Base-by-base conservation (phyloP, 2,113 vertebrate species). In the Caranx melampygus region DNA sequence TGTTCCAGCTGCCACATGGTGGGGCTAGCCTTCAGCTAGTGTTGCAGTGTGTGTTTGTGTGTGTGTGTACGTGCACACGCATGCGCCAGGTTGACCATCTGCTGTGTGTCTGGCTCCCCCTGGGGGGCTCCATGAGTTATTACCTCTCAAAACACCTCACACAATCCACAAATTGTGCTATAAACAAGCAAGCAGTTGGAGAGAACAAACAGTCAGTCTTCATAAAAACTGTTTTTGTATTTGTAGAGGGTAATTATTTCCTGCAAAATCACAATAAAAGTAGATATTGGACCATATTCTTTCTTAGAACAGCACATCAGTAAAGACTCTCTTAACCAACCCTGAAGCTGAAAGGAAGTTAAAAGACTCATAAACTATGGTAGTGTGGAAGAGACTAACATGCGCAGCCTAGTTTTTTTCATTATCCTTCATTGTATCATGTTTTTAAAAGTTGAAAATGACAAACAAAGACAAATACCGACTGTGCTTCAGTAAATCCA, bases 1-100 rank as follows among this genome's bases (percentile, higher is more conserved):
- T 72, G 10, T 47, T 80, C 85, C 88, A 91, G 84, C 85, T 91
- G 88, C 89, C 91, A 87, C 91, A 78, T 44, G 89, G 86, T 91
- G 89, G 87, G 83, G 89, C 90, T 87, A 33, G 83, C 91, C 87
- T 58, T 79, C 77, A 90, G 87, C 89, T 11, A 31, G 42, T 31
- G 34, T 15, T 66, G 34, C 18, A 55, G 33, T n/a, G 26, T 21
- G 12, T 75, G 26, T 26, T 63, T 55, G 26, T 26, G 26, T 26
- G 26, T 26, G 26, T 26, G 1, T 26, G 26, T 26, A 1, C 1
- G 26, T 26, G 26, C 1, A 26, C 26, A 26, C 26, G 26, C 1
- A 1, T 26, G 54, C 57, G 64, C 79, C 72, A 67, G 65, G 67
- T 45, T 35, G 26, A 31, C 78, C 79, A 83, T 90, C 88, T 92